Conservation (phyloP, 2,797 vertebrate species). For the Cygnus olor region DNA sequence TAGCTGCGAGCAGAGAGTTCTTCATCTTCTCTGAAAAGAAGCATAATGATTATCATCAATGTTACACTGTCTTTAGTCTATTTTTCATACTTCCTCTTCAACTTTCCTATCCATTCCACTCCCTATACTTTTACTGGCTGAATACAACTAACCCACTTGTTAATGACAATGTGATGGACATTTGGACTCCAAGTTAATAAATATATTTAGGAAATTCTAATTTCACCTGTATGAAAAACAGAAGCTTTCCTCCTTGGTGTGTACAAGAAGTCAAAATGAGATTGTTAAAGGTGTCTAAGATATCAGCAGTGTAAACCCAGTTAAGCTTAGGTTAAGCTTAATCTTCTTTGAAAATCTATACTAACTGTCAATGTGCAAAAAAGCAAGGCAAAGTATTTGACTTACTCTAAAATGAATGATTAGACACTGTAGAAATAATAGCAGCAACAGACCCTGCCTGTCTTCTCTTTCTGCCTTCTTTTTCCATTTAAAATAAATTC, state of each 20-base stretch:
- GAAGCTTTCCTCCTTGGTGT: background rate
- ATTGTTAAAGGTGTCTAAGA: background rate
- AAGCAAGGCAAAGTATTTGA: background rate
- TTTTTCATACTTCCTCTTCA: constrained; percentile 50
- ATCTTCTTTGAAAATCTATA: background rate
- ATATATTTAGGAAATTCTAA: background rate
- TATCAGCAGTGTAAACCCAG: background rate
- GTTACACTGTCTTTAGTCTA: background rate
- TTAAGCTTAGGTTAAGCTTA: background rate
- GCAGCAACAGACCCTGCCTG: background rate
- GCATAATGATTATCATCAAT: constrained; percentile 36
- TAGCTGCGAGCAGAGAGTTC: constrained; percentile 9
- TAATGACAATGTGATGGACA: background rate
- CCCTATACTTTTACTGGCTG: background rate
- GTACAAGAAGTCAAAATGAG: background rate
- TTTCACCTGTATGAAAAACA: background rate
- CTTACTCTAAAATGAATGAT: background rate
- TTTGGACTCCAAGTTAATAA: background rate
- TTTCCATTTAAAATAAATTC: background rate
- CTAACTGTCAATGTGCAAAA: background rate
- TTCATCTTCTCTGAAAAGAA: constrained; percentile 50
- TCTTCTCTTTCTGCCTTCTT: background rate
- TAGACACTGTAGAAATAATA: background rate
- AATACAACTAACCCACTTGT: background rate
- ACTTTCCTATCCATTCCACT: constrained; percentile 26